phyloP scores from a whole-genome alignment of 2,888 invertebrate genomes.

The Gari tellinella region DNA sequence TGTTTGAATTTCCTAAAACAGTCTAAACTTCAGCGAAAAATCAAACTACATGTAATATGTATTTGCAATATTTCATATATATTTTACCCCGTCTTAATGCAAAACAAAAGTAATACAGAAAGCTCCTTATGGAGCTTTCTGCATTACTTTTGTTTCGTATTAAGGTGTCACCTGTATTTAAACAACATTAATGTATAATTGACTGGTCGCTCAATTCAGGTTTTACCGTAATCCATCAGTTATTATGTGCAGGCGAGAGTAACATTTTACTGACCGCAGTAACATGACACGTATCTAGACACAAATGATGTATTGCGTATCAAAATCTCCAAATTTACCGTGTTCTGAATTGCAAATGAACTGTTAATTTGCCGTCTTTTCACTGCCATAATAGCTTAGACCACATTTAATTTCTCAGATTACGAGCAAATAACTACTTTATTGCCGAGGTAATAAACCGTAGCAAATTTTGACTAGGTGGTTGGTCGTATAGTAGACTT shows the following conservation, averaged over 20 bases:
- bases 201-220: not conserved
- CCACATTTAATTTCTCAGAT: conserved; percentile 14
- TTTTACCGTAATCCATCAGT: not conserved
- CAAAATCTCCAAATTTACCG: not conserved
- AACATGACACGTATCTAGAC: not conserved
- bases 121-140: too few species aligned
- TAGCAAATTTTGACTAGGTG: conserved; percentile 4
- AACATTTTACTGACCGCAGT: too few species aligned
- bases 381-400: conserved; percentile 1
- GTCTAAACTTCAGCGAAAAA: too few species aligned
- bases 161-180: too few species aligned
- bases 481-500: conserved; percentile 1
- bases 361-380: conserved; percentile 7
- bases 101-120: too few species aligned
- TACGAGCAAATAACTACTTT: conserved; percentile 1
- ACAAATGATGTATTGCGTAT: conserved; percentile 3
- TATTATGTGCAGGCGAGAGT: not conserved
- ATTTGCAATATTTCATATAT: too few species aligned
- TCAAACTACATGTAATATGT: too few species aligned
- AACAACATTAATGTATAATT: too few species aligned
- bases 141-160: too few species aligned
- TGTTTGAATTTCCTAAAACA: too few species aligned
- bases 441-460: conserved; percentile 8
- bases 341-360: conserved; percentile 7
- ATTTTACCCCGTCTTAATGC: too few species aligned